phyloP scores from a whole-genome alignment of 2,113 vertebrate species.

The Amphiprion percula region DNA sequence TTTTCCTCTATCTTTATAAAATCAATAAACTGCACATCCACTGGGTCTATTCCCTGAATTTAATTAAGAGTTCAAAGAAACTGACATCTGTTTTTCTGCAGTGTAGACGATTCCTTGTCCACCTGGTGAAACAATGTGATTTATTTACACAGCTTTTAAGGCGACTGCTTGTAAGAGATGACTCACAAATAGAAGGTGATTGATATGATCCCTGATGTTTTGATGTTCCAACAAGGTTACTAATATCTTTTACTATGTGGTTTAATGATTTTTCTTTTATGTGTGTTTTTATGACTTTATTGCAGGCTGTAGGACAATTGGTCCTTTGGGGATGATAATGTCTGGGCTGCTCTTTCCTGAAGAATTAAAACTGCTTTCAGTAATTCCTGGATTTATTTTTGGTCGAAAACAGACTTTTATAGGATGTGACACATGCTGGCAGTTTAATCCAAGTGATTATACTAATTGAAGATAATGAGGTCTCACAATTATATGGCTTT shows the following conservation, averaged over 20 bases:
- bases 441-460: conserved; percentile 38
- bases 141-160: conserved; percentile 44
- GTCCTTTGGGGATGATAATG: conserved; percentile 6
- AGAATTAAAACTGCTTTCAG: conserved; percentile 15
- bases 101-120: conserved; percentile 29
- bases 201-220: conserved; percentile 38
- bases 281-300: conserved; percentile 57
- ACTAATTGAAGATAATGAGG: conserved; percentile 51
- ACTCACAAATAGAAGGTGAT: conserved; percentile 32
- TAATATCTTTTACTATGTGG: conserved; percentile 48
- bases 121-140: conserved; percentile 37
- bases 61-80: conserved; percentile 63
- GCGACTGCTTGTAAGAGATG: conserved; percentile 29
- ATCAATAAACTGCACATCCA: conserved; percentile 60
- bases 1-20: conserved; percentile 55
- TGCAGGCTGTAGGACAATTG: conserved; percentile 36
- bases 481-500: conserved; percentile 18
- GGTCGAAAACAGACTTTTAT: conserved; percentile 20
- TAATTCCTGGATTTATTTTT: conserved; percentile 9
- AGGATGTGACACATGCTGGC: conserved; percentile 27
- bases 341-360: conserved; percentile 14
- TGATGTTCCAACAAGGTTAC: conserved; percentile 36
- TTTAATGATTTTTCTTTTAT: conserved; percentile 51
- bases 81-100: conserved; percentile 21
- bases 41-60: conserved; percentile 45